Evolutionary conservation across 64 coral and sea anemone genomes (phyloP), one percentile per base, ranked within the genome.

Genomic region (Trachythela sp.): DNA sequence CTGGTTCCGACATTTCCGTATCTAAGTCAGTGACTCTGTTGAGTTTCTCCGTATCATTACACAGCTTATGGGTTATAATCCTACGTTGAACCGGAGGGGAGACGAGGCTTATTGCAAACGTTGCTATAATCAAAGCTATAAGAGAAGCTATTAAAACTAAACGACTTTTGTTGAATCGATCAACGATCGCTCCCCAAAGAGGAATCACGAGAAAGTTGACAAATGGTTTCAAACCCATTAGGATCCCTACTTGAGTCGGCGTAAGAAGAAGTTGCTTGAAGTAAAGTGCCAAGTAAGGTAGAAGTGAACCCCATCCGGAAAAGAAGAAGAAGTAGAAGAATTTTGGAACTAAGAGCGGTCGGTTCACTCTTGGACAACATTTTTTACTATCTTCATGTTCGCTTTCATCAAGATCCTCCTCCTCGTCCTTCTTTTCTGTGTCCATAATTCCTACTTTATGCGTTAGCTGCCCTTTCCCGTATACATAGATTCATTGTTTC

Each of bases 131-230:
- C 17, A 99, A 86, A 0, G 96, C 96, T 39, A 99, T 93, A 86
- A 99, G 91, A 7, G 96, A 99, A 84, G 94, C 92, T 0, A 99
- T 76, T 32, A 99, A 88, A 8, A 99, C 96, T 42, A 95, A 36
- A 8, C 93, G 92, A 91, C 96, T 99, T 84, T 99, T 99, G 52
- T 99, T 94, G 38, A 94, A 99, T 42, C 94, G 92, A 48, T 99
- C 96, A 20, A 99, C 96, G 86, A 99, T 99, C 13, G 96, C 96
- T 13, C 96, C 96, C 96, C 96, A 99, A 75, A 99, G 92, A 45
- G 96, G 96, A 41, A 99, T 99, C 24, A 99, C 96, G 10, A 99
- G 91, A 92, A 99, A 99, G 68, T 99, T 99, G 14, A 99, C 96
- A 89, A 99, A 99, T 11, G 96, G 96, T 48, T 99, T 99, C 0